A percentile compares a stretch with the other conserved stretches of the same genome.
phyloP scores from a whole-genome alignment of 2,797 vertebrate genomes.

The Myioborus miniatus region DNA sequence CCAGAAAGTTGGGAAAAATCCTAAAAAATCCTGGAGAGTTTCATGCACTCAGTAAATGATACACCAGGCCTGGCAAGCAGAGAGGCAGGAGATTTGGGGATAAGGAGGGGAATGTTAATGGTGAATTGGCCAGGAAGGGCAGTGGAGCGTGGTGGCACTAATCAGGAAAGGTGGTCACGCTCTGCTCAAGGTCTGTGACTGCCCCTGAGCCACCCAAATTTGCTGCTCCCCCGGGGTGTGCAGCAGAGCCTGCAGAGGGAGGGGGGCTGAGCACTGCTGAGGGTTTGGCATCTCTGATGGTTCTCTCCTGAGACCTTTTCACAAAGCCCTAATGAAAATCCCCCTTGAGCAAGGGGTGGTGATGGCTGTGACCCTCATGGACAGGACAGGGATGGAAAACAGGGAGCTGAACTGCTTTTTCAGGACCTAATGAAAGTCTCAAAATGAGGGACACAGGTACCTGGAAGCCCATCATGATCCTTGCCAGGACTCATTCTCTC shows the following conservation, averaged over 20 bases:
- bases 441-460: fast-evolving
- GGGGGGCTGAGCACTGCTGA: neutral
- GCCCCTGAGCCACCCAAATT: neutral
- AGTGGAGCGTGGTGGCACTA: neutral
- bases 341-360: neutral
- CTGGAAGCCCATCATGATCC: neutral
- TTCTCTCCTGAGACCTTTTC: neutral
- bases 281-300: neutral
- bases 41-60: neutral
- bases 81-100: neutral
- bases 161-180: neutral
- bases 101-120: neutral
- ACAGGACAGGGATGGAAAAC: neutral
- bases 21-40: neutral
- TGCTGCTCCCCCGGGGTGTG: neutral
- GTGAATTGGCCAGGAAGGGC: neutral
- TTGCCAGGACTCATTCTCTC: neutral
- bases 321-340: neutral
- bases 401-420: neutral
- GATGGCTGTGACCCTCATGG: neutral
- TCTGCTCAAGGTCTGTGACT: neutral
- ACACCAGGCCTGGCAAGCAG: neutral
- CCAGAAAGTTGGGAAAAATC: neutral
- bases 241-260: neutral
- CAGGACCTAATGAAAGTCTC: fast-evolving